Evolutionary conservation across 2,113 vertebrate genomes (phyloP).

Genomic region (Bolborhynchus lineola): DNA sequence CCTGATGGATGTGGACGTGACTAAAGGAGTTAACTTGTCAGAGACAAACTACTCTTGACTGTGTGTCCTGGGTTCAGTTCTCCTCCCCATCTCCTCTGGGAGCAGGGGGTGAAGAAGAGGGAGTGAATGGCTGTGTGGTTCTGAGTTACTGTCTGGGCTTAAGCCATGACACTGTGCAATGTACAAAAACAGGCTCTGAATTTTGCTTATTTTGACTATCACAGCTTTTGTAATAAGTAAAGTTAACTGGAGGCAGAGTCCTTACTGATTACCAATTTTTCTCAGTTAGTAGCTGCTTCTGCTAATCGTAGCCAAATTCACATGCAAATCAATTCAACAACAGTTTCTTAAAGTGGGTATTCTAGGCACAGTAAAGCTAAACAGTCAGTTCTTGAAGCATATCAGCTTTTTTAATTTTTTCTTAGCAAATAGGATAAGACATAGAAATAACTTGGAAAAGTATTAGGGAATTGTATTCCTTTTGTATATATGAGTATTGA

Average conservation of each 20-base stretch:
- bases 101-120: not conserved
- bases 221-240: not conserved
- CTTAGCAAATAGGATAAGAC: not conserved
- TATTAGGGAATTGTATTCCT: not conserved
- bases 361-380: not conserved
- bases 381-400: not conserved
- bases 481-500: not conserved
- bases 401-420: not conserved
- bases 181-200: not conserved
- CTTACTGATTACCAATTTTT: not conserved
- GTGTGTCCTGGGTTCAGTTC: not conserved
- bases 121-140: not conserved
- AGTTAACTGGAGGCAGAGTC: not conserved
- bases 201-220: not conserved
- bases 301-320: rapidly evolving
- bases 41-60: not conserved
- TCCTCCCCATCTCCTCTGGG: not conserved
- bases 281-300: not conserved
- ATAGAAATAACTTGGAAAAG: not conserved
- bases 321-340: not conserved
- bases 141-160: not conserved
- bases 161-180: not conserved
- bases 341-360: not conserved
- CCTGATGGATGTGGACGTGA: not conserved
- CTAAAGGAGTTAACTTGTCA: not conserved